Evolutionary conservation across 2,888 invertebrate genomes (phyloP).

Genomic region (Drosophila cracens): DNA sequence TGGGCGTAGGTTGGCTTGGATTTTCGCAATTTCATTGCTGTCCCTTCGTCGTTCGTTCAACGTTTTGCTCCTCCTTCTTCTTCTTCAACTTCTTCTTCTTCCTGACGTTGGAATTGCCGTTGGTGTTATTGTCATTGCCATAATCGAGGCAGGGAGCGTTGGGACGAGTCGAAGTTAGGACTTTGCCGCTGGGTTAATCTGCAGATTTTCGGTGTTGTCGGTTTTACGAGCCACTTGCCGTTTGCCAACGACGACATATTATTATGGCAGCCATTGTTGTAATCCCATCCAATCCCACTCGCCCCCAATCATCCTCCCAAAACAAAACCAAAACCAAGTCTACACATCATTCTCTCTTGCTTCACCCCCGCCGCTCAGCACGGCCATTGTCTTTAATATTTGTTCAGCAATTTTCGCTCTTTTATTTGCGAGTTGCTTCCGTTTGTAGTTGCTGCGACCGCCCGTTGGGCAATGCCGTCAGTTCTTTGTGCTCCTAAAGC

Average conservation of each 20-base stretch:
- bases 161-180: slow-evolving; percentile 3
- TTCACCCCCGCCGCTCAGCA: not conserved
- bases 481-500: slow-evolving; percentile 51
- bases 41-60: slow-evolving; percentile 24
- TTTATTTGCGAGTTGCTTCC: slow-evolving; percentile 58
- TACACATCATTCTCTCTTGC: slow-evolving; percentile 17
- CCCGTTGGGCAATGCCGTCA: slow-evolving; percentile 33
- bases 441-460: slow-evolving; percentile 11
- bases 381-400: slow-evolving; percentile 72
- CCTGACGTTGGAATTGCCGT: slow-evolving; percentile 53
- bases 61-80: slow-evolving; percentile 19
- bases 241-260: slow-evolving; percentile 64
- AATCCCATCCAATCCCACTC: slow-evolving; percentile 49
- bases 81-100: slow-evolving; percentile 24
- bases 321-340: slow-evolving; percentile 7
- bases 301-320: not conserved
- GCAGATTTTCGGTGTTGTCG: slow-evolving; percentile 76
- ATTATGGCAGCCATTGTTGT: slow-evolving; percentile 74
- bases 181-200: slow-evolving; percentile 73
- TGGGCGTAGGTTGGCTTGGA: slow-evolving; percentile 52
- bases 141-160: slow-evolving; percentile 45
- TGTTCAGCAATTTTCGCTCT: slow-evolving; percentile 65
- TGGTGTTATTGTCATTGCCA: slow-evolving; percentile 76
- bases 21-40: slow-evolving; percentile 74
- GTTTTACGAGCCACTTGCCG: slow-evolving; percentile 81